Conservation (phyloP, 37 sponge, comb jelly and placozoan species). For the Corticium candelabrum region DNA sequence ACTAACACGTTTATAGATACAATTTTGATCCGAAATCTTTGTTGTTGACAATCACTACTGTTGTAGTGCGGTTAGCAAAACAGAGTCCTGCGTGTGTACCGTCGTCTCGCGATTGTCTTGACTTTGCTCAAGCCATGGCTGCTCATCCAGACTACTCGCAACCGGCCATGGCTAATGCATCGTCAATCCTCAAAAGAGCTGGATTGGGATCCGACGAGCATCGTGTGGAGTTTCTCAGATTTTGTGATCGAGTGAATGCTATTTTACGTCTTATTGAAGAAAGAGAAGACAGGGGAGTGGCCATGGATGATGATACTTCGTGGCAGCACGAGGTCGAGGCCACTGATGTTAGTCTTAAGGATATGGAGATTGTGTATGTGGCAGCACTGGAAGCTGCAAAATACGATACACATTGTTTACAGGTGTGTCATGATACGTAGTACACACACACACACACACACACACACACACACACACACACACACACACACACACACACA, state of each 20-base stretch:
- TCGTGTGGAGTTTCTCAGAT: not conserved
- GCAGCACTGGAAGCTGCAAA: conserved; percentile 44
- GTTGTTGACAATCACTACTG: not conserved
- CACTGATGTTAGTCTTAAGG: conserved; percentile 10
- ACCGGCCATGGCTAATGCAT: conserved; percentile 27
- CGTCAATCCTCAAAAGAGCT: conserved; percentile 22
- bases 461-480: no score
- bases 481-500: no score
- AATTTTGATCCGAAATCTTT: not conserved
- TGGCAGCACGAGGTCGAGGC: conserved; percentile 21
- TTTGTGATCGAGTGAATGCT: not conserved
- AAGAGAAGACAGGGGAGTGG: not conserved
- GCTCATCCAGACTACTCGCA: conserved; percentile 55
- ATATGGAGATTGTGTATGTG: conserved; percentile 37
- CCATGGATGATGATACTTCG: not conserved
- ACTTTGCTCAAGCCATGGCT: conserved; percentile 32
- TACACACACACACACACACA: not conserved
- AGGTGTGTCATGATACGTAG: no score
- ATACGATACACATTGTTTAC: conserved; percentile 52
- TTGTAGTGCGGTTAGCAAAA: not conserved
- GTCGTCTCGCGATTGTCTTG: not conserved
- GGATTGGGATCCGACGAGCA: conserved; percentile 2
- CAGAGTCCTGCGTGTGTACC: not conserved
- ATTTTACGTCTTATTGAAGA: not conserved
- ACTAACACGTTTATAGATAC: not conserved